Evolutionary conservation across 2,113 vertebrate species (phyloP), one percentile per base, ranked within the genome.

Genomic region (Perca schrenkii): DNA sequence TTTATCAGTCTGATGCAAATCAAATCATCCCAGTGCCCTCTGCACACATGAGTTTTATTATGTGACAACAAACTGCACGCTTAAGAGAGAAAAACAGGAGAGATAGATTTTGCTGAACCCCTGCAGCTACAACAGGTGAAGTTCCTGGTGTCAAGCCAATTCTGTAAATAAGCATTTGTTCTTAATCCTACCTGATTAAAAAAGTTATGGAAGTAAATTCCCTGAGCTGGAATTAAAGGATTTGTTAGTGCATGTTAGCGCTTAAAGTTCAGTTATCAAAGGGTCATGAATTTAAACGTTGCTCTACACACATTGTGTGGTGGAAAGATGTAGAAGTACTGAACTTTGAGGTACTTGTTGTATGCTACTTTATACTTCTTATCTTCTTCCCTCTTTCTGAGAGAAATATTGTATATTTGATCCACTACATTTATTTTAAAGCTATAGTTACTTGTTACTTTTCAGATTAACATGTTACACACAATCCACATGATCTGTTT

Each of bases 181-280:
- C 88, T 80, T 90, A 92, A 90, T 93, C 88, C 85, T 19, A 79
- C 84, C 78, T 79, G 88, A 90, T 90, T 84, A 82, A 84, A 82
- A 58, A 77, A 77, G 22, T 85, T 84, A 66, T 52, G 79, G 74
- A 83, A 70, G 82, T 67, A 75, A 56, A 77, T 80, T 89, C 82
- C 80, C 69, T 82, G 75, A 89, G 84, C 80, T 76, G 82, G 86
- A 83, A 78, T 89, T 87, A 86, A 88, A 79, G 66, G 74, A 84
- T 87, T 80, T 87, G 58, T 64, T 54, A 15, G 19, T 72, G 19
- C 76, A 71, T 66, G 74, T 87, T 83, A 79, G 78, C 87, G 74
- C 87, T 79, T 67, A 43, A 79, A 79, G 70, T 74, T 54, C 40
- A 84, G 70, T 60, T 61, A 47, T 17, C 34, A n/a, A 84, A 78